phyloP scores from a whole-genome alignment of 2,113 vertebrate genomes.

The Anarhynchus alexandrinus region DNA sequence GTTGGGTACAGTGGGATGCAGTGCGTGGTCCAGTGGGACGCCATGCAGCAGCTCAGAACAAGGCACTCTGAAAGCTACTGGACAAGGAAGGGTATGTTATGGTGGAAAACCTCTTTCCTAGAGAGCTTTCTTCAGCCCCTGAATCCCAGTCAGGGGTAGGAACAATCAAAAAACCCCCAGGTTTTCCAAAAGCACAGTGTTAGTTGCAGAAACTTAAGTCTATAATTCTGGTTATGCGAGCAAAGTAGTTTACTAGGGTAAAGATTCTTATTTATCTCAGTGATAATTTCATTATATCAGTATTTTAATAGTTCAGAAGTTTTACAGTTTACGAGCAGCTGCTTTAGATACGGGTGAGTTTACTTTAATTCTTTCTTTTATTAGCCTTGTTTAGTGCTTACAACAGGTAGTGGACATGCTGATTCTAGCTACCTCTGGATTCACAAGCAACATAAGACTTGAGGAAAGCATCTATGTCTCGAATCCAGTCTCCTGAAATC shows the following conservation, averaged over 20 bases:
- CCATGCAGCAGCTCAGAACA: neutral
- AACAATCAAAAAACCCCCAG: neutral
- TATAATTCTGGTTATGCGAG: neutral
- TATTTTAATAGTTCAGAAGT: neutral
- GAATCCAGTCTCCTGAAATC: neutral
- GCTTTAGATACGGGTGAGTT: neutral
- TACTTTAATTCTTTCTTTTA: neutral
- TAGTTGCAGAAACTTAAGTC: neutral
- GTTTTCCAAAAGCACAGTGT: neutral
- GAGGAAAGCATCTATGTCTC: neutral
- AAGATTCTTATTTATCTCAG: neutral
- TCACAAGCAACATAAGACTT: neutral
- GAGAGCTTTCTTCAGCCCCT: neutral
- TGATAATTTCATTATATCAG: neutral
- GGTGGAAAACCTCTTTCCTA: neutral
- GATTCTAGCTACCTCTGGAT: neutral
- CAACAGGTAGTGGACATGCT: neutral
- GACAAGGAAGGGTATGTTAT: neutral
- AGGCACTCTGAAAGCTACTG: neutral
- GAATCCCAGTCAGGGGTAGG: neutral
- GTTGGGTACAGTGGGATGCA: neutral
- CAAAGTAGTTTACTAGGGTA: neutral
- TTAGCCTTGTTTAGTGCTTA: neutral
- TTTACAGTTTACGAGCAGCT: neutral
- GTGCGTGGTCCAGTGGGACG: rapidly evolving